These are phyloP conservation scores for Hydrochoerus hydrochaeris DNA, from an alignment of 2,113 vertebrate species.

Conservation along the genomic window DNA sequence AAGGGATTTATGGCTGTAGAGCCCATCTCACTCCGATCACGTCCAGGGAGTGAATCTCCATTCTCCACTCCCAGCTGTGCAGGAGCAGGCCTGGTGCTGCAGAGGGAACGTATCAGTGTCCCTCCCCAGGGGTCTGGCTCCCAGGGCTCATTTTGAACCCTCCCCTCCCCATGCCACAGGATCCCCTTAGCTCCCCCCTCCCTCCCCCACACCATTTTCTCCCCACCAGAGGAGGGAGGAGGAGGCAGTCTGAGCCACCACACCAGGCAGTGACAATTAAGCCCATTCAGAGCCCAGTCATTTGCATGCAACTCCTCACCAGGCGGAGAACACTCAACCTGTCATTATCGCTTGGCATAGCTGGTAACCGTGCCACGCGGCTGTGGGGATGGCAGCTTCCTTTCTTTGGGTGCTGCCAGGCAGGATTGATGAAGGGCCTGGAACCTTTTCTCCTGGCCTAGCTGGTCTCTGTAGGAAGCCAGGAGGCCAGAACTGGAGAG, in stretches of 20 bases:
- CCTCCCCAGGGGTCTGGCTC: conserved; percentile 31
- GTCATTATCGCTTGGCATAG: conserved; percentile 88
- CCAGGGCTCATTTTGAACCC: conserved; percentile 74
- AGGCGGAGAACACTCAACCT: conserved; percentile 87
- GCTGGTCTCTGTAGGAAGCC: background rate
- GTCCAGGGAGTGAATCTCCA: conserved; percentile 82
- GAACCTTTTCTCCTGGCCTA: background rate
- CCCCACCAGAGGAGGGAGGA: conserved; percentile 5
- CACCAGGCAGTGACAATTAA: conserved; percentile 82
- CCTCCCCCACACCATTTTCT: background rate
- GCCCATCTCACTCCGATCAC: conserved; percentile 79
- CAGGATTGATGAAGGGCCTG: background rate
- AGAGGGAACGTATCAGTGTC: conserved; percentile 83
- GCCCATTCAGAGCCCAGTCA: conserved; percentile 84
- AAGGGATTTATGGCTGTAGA: conserved; percentile 86
- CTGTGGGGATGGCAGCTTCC: conserved; percentile 63
- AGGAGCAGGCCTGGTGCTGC: conserved; percentile 80
- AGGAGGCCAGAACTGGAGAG: background rate
- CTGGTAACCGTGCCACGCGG: conserved; percentile 55
- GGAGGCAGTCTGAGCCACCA: conserved; percentile 67
- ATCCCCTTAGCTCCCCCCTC: background rate
- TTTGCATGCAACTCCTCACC: conserved; percentile 88
- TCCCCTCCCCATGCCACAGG: conserved; percentile 49
- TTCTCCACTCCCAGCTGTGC: conserved; percentile 84
- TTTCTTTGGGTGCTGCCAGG: conserved; percentile 46